Conservation (phyloP, 2,113 vertebrate species). For the Coturnix japonica region DNA sequence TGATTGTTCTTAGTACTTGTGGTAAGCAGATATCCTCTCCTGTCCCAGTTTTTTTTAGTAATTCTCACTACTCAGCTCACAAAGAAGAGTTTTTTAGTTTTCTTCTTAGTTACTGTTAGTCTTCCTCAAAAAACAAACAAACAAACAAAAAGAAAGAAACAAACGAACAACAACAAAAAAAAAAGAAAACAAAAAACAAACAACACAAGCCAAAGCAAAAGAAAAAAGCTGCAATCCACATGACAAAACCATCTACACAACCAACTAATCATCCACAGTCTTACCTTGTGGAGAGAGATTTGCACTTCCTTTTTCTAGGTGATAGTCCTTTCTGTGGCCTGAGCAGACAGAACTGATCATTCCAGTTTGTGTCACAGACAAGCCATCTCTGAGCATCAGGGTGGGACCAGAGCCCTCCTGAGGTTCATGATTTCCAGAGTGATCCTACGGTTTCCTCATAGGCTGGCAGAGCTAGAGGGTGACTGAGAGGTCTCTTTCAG, state of each 20-base stretch:
- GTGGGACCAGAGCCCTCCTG: neutral
- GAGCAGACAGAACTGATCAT: neutral
- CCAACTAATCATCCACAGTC: neutral
- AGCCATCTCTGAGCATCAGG: neutral
- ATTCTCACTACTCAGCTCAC: neutral
- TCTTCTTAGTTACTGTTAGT: neutral
- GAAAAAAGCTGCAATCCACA: neutral
- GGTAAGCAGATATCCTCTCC: neutral
- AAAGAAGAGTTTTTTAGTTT: neutral
- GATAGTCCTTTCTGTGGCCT: neutral
- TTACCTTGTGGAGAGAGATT: neutral
- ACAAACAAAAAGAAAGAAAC: too few relatives aligned
- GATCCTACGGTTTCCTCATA: neutral
- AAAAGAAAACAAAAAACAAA: too few relatives aligned
- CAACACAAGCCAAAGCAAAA: neutral
- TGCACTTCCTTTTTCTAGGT: neutral
- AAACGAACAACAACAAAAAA: too few relatives aligned
- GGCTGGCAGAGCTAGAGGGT: neutral
- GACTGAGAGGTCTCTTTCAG: neutral
- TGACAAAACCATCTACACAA: neutral
- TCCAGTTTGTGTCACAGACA: rapidly evolving
- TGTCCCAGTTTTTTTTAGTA: neutral
- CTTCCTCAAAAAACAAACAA: neutral
- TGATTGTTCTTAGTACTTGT: constrained; percentile 29
- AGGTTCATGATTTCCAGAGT: neutral